Evolutionary conservation across 92 coral and sea anemone species (phyloP).

Genomic region (Ricordea florida): DNA sequence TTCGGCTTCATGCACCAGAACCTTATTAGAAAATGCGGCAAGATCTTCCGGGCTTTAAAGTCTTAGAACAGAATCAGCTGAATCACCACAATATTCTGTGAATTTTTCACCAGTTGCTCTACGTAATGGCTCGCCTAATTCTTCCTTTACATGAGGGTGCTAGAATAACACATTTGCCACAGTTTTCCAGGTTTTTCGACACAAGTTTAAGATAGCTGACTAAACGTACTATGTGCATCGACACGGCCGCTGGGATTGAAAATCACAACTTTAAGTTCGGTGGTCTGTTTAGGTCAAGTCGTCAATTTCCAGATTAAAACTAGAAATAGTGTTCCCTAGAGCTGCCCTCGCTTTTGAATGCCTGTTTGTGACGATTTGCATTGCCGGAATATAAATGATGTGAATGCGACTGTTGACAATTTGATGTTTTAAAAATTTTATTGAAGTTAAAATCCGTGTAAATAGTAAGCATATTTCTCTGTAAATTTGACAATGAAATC

Average conservation of each 20-base stretch:
- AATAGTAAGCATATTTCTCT: background rate
- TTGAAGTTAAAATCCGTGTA: background rate
- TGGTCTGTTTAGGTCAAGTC: conserved; percentile 6
- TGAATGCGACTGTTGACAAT: too few species aligned
- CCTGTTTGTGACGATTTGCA: too few species aligned
- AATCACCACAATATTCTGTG: conserved; percentile 33
- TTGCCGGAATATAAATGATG: too few species aligned
- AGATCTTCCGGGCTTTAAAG: conserved; percentile 40
- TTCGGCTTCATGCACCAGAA: conserved; percentile 51
- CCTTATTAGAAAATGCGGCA: conserved; percentile 40
- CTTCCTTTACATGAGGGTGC: conserved; percentile 23
- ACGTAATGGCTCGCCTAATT: conserved; percentile 31
- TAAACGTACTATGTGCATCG: conserved; percentile 26
- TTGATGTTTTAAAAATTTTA: too few species aligned
- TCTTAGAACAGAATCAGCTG: conserved; percentile 39
- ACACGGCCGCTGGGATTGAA: conserved; percentile 34
- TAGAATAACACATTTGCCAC: conserved; percentile 28
- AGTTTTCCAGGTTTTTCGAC: conserved; percentile 42
- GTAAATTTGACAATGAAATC: too few species aligned
- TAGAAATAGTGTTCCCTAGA: too few species aligned
- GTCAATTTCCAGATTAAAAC: too few species aligned
- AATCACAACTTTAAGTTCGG: conserved; percentile 41
- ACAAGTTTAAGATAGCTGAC: conserved; percentile 35
- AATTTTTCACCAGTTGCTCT: conserved; percentile 33
- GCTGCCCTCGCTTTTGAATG: too few species aligned